Evolutionary conservation across 1,140 invertebrate species (phyloP).

Genomic region (Bombus breviceps): DNA sequence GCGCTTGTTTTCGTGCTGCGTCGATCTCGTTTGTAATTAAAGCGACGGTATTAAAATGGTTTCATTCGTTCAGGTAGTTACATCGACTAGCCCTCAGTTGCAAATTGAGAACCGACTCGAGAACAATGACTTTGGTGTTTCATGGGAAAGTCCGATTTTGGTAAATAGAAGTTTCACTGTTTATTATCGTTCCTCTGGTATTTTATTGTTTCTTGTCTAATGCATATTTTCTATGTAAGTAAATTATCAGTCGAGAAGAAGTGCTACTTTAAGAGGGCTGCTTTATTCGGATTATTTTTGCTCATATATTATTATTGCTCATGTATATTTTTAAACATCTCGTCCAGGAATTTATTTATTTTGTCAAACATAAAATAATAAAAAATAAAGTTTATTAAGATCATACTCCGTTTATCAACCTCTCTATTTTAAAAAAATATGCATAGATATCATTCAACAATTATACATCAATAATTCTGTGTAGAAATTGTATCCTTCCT

Average conservation of each 20-base stretch:
- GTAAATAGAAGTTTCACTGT: neutral
- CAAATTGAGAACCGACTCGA: neutral
- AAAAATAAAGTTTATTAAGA: neutral
- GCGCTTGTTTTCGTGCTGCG: slow-evolving; percentile 5
- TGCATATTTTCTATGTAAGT: neutral
- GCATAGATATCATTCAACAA: neutral
- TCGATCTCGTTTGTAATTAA: slow-evolving; percentile 34
- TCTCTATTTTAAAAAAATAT: no score
- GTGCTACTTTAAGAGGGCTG: neutral
- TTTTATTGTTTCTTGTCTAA: neutral
- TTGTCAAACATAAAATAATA: neutral
- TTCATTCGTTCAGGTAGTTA: neutral
- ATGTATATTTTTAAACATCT: no score
- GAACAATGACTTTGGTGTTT: neutral
- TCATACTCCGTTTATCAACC: no score
- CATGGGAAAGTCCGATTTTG: neutral
- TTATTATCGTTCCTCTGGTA: neutral
- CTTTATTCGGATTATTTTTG: neutral
- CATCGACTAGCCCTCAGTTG: slow-evolving; percentile 4
- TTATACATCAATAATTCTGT: no score
- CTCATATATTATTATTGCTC: no score
- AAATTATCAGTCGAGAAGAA: neutral
- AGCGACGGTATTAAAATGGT: slow-evolving; percentile 30
- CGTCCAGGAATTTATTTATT: neutral
- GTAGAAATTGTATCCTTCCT: no score